Evolutionary conservation across 2,113 vertebrate genomes (phyloP).

Genomic region (Prolemur simus): DNA sequence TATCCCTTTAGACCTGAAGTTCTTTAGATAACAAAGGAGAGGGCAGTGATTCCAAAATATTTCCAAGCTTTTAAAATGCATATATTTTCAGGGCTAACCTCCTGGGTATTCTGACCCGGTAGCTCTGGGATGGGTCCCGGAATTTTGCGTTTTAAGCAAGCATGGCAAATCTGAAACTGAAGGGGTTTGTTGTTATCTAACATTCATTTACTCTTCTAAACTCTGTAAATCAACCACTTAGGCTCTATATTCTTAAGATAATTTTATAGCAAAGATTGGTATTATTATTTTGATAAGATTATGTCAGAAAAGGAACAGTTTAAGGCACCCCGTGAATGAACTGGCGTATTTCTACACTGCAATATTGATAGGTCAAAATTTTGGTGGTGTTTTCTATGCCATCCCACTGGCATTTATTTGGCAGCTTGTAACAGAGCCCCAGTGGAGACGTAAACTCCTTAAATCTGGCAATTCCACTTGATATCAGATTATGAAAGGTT

Average conservation of each 20-base stretch:
- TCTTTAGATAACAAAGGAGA: background rate
- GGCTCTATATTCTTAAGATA: background rate
- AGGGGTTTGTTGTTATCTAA: background rate
- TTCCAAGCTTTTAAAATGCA: background rate
- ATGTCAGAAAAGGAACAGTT: background rate
- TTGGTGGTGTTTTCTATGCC: background rate
- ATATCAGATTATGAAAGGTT: slow-evolving; percentile 6
- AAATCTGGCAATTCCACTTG: background rate
- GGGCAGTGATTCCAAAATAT: background rate
- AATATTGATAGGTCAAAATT: background rate
- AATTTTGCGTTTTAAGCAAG: background rate
- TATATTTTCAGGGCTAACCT: background rate
- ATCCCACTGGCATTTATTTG: background rate
- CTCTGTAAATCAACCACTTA: background rate
- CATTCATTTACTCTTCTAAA: background rate
- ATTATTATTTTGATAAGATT: background rate
- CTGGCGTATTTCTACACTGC: background rate
- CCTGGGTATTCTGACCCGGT: background rate
- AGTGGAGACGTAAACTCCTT: background rate
- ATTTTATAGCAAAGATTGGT: background rate
- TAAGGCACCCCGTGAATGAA: background rate
- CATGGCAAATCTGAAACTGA: background rate
- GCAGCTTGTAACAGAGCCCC: background rate
- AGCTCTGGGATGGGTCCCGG: background rate
- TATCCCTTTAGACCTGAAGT: background rate